Conservation (phyloP, 1,140 invertebrate genomes). For the Apis cerana region DNA sequence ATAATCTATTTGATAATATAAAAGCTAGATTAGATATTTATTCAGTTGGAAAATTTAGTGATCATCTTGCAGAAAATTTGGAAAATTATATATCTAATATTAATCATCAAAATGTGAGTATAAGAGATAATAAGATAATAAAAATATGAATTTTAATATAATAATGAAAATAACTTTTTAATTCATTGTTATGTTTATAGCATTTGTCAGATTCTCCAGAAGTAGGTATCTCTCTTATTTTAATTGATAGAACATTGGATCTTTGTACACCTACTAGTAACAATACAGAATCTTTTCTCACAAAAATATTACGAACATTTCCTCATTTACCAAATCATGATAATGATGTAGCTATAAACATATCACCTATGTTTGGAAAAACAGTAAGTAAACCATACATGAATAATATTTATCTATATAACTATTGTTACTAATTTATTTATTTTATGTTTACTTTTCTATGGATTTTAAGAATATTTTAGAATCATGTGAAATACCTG, state of each 20-base stretch:
- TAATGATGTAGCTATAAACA: slow-evolving; percentile 85
- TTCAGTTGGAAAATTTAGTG: slow-evolving; percentile 84
- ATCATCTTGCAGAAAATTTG: slow-evolving; percentile 84
- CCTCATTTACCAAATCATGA: slow-evolving; percentile 84
- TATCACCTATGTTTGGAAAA: slow-evolving; percentile 83
- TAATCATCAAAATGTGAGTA: slow-evolving; percentile 82
- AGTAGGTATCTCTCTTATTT: slow-evolving; percentile 84
- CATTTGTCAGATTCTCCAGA: slow-evolving; percentile 50
- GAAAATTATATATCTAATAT: slow-evolving; percentile 81
- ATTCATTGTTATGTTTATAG: slow-evolving; percentile 59
- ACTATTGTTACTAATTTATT: not conserved
- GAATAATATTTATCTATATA: not conserved
- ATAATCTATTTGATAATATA: slow-evolving; percentile 83
- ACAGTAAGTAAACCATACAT: slow-evolving; percentile 74
- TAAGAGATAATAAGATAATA: not conserved
- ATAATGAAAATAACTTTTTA: not conserved
- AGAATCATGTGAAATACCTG: slow-evolving; percentile 71
- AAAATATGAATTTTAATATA: not conserved
- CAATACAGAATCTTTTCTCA: slow-evolving; percentile 84
- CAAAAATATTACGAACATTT: slow-evolving; percentile 84
- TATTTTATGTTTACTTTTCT: slow-evolving; percentile 3
- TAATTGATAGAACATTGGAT: slow-evolving; percentile 86
- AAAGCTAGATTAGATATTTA: slow-evolving; percentile 85
- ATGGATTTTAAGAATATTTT: slow-evolving; percentile 63
- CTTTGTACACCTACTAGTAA: slow-evolving; percentile 83